Conservation (phyloP, 1,140 invertebrate genomes). For the Drosophila ananassae region DNA sequence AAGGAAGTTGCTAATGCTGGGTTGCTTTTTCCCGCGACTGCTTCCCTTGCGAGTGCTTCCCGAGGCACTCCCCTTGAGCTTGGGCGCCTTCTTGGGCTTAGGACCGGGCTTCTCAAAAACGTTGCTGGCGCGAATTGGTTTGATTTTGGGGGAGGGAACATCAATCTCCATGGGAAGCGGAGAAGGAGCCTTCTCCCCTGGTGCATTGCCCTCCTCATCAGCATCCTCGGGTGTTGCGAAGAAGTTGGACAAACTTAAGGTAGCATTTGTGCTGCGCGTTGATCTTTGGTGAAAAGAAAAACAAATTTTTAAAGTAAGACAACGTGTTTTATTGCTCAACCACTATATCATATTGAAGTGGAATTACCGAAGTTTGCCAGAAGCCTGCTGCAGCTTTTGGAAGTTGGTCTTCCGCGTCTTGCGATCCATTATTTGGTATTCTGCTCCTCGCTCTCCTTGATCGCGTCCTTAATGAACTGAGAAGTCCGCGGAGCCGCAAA, state of each 20-base stretch:
- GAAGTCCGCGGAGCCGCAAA: constrained; percentile 51
- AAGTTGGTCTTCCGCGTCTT: constrained; percentile 69
- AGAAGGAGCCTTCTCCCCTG: not conserved
- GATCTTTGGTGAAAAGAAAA: constrained; percentile 42
- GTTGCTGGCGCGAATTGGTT: constrained; percentile 44
- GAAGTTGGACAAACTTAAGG: constrained; percentile 43
- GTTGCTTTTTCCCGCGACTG: constrained; percentile 50
- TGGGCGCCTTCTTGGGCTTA: constrained; percentile 71
- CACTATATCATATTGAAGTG: not conserved
- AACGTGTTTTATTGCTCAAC: constrained; percentile 58
- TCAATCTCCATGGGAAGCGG: not conserved
- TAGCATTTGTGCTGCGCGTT: constrained; percentile 43
- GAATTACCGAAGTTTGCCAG: constrained; percentile 56
- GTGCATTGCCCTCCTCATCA: not conserved
- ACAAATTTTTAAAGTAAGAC: constrained; percentile 19
- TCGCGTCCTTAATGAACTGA: constrained; percentile 54
- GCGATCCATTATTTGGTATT: constrained; percentile 69
- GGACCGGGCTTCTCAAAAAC: constrained; percentile 41
- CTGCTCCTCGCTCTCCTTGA: constrained; percentile 58
- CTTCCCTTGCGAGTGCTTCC: constrained; percentile 3
- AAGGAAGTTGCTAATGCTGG: constrained; percentile 71
- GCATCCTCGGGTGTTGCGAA: constrained; percentile 22
- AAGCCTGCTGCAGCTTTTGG: constrained; percentile 62
- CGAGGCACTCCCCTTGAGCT: constrained; percentile 39
- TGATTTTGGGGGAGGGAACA: constrained; percentile 34